A percentile compares a stretch with the other conserved stretches of the same genome.
Conservation (phyloP, 2,888 invertebrate species). For the Cordilura impudica region DNA sequence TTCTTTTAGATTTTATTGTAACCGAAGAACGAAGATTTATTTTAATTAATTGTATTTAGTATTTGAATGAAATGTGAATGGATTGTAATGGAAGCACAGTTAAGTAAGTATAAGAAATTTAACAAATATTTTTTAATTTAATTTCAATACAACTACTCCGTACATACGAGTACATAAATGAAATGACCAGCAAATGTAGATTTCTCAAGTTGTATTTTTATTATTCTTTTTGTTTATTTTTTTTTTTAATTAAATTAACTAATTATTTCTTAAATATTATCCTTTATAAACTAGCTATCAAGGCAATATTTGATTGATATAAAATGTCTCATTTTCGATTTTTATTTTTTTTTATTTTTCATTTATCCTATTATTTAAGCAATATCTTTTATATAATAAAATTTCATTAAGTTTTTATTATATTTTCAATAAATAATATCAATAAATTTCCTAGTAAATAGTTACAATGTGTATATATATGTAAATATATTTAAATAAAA, state of each 20-base stretch:
- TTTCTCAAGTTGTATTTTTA: no score
- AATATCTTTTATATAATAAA: background rate
- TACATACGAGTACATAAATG: background rate
- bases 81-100: constrained; percentile 55
- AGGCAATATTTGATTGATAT: constrained; percentile 73
- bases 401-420: background rate
- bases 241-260: background rate
- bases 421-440: constrained; percentile 25
- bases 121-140: background rate
- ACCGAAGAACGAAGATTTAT: background rate
- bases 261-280: constrained; percentile 38
- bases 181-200: constrained; percentile 23
- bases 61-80: background rate
- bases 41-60: background rate
- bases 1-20: no score
- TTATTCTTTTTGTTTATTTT: background rate
- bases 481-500: background rate
- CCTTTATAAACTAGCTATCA: constrained; percentile 68
- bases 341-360: constrained; percentile 41
- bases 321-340: constrained; percentile 64
- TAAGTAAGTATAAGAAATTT: constrained; percentile 28
- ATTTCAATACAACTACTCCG: background rate
- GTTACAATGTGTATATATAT: background rate
- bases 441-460: constrained; percentile 12
- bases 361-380: constrained; percentile 29